Conservation (phyloP, 2,797 vertebrate species). For the Mormyrus hasselquistii region DNA sequence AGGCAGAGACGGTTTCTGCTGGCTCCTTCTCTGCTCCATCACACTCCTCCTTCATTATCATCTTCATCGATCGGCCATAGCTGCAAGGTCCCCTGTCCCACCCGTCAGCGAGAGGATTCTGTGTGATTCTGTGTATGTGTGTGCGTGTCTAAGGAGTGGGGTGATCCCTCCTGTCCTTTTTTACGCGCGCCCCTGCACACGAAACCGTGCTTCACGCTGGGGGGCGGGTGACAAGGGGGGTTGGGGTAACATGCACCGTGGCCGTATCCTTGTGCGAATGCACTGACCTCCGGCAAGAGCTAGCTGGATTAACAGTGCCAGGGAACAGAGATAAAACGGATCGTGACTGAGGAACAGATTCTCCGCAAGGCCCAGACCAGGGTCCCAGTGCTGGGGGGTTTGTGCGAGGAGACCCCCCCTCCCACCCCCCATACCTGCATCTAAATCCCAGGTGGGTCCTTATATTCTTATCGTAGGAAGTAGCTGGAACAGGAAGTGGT, state of each 20-base stretch:
- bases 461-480: conserved; percentile 32
- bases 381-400: neutral
- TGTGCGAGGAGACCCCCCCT: neutral
- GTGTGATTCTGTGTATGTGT: neutral
- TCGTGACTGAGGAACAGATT: neutral
- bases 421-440: neutral
- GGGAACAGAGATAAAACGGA: neutral
- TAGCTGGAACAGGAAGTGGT: conserved; percentile 37
- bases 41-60: neutral
- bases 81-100: conserved; percentile 5
- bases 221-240: neutral
- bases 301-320: neutral
- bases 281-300: neutral
- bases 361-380: neutral
- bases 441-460: conserved; percentile 25
- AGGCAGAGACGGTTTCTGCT: neutral
- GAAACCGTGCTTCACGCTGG: neutral
- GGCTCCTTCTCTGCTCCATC: neutral
- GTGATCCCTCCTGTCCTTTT: neutral
- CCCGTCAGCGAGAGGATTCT: neutral
- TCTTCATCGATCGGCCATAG: neutral
- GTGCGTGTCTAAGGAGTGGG: neutral
- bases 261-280: neutral
- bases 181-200: neutral
- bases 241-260: neutral